A percentile compares a stretch with the other conserved stretches of the same genome.
Evolutionary conservation across 1,140 invertebrate species (phyloP).

Genomic region (Nymphalis io): DNA sequence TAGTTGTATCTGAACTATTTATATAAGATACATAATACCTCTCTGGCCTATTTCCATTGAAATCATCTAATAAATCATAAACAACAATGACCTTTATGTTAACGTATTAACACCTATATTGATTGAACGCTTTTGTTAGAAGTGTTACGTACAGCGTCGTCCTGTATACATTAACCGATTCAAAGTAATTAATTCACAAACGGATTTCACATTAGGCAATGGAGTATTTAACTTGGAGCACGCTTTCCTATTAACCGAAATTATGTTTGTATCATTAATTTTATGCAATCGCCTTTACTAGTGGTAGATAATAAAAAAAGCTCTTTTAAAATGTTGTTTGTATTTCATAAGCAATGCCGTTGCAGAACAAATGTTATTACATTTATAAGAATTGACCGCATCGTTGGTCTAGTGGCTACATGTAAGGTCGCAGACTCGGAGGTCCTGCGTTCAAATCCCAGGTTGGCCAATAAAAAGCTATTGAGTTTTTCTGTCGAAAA

Average conservation of each 20-base stretch:
- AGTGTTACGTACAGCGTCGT: background rate
- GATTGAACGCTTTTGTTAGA: background rate
- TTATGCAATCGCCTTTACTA: background rate
- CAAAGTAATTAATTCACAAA: conserved; percentile 54
- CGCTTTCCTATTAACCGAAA: conserved; percentile 1
- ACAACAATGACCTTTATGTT: background rate
- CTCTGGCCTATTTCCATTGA: background rate
- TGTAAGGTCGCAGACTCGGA: too few relatives aligned
- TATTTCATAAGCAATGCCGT: too few relatives aligned
- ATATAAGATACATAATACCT: background rate
- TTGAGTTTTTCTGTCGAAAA: too few relatives aligned
- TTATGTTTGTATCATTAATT: background rate
- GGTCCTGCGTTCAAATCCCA: too few relatives aligned
- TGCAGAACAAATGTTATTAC: too few relatives aligned
- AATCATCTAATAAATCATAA: conserved; percentile 1
- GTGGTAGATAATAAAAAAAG: too few relatives aligned
- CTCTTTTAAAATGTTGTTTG: too few relatives aligned
- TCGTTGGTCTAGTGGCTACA: too few relatives aligned
- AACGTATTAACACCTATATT: background rate
- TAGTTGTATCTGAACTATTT: too few relatives aligned
- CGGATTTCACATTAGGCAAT: conserved; percentile 52
- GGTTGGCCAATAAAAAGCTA: too few relatives aligned
- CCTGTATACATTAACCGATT: conserved; percentile 27
- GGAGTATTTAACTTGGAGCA: conserved; percentile 40
- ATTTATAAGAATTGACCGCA: too few relatives aligned